Evolutionary conservation across 2,797 vertebrate genomes (phyloP).

Genomic region (Pyrocephalus nanus): DNA sequence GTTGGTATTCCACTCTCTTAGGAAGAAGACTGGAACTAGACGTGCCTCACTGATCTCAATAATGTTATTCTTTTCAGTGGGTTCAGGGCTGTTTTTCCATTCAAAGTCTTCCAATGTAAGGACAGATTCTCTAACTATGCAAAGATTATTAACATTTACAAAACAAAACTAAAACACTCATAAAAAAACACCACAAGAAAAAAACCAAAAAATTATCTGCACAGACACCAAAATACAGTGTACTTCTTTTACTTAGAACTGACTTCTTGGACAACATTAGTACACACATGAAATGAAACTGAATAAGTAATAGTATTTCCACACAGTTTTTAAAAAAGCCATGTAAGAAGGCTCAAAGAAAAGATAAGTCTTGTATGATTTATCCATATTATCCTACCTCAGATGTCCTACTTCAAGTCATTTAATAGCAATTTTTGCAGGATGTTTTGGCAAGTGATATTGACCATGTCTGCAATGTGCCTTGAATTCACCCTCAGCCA

Average conservation of each 20-base stretch:
- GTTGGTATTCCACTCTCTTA: neutral
- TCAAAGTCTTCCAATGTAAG: neutral
- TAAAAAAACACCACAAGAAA: rapidly evolving
- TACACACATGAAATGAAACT: neutral
- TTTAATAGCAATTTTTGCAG: neutral
- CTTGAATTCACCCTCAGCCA: neutral
- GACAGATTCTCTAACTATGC: neutral
- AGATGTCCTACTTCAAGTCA: neutral
- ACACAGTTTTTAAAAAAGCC: neutral
- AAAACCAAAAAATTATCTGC: neutral
- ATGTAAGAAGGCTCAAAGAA: neutral
- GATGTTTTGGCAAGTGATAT: neutral
- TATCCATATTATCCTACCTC: neutral
- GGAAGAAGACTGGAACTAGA: neutral
- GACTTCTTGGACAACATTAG: neutral
- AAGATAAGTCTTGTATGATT: neutral
- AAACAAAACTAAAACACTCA: neutral
- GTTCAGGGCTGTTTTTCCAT: neutral
- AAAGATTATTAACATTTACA: neutral
- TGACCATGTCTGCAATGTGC: neutral
- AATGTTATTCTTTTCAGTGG: neutral
- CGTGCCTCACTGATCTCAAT: neutral
- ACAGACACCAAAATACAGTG: neutral
- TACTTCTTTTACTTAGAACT: neutral
- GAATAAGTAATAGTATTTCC: neutral